Evolutionary conservation across 2,888 invertebrate species (phyloP).

Genomic region (Pseudococcus viburni): DNA sequence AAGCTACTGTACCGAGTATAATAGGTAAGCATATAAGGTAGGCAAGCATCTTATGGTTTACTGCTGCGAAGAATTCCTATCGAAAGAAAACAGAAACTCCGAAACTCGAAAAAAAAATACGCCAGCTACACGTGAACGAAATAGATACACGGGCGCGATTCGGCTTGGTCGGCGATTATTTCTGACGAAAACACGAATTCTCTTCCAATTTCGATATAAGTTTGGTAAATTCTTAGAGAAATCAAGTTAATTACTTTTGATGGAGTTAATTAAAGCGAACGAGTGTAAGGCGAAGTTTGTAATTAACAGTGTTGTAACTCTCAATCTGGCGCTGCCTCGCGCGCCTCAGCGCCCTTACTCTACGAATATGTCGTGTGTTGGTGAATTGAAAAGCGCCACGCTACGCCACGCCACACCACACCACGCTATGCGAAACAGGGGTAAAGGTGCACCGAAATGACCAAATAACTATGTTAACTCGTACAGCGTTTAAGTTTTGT

Average conservation of each 20-base stretch:
- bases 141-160: background rate
- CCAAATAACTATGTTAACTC: conserved; percentile 57
- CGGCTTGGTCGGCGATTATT: background rate
- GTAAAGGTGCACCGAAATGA: conserved; percentile 53
- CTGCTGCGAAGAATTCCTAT: no score
- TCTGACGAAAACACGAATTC: conserved; percentile 39
- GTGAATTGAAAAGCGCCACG: conserved; percentile 6
- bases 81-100: no score
- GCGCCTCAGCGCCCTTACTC: background rate
- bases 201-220: conserved; percentile 56
- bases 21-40: no score
- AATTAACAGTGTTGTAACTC: conserved; percentile 63
- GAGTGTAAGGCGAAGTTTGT: conserved; percentile 63
- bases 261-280: conserved; percentile 63
- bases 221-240: conserved; percentile 63
- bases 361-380: background rate
- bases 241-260: conserved; percentile 62
- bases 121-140: background rate
- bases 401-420: background rate
- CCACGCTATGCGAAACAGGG: background rate
- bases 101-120: no score
- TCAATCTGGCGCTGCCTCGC: background rate
- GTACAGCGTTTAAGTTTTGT: conserved; percentile 56
- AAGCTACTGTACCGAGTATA: no score
- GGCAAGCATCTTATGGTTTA: no score